phyloP scores from a whole-genome alignment of 2,797 vertebrate species.

The Smutsia gigantea region DNA sequence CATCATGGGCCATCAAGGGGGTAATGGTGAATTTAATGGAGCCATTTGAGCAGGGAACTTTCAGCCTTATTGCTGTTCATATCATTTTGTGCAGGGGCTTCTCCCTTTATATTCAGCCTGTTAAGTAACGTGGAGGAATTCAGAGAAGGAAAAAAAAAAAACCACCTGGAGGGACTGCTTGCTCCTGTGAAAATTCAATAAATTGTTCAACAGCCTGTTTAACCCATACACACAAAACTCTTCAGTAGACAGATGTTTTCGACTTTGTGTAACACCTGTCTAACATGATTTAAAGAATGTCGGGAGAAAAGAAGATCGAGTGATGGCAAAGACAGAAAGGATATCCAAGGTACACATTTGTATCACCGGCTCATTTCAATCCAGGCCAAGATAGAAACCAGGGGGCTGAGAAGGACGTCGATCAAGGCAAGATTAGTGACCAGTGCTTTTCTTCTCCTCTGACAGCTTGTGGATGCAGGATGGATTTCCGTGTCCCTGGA shows the following conservation, averaged over 20 bases:
- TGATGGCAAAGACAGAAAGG: slow-evolving; percentile 32
- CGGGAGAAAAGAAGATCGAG: slow-evolving; percentile 34
- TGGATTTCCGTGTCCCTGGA: slow-evolving; percentile 65
- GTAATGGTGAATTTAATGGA: slow-evolving; percentile 55
- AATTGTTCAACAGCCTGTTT: slow-evolving; percentile 41
- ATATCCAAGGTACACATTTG: slow-evolving; percentile 47
- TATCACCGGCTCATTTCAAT: slow-evolving; percentile 36
- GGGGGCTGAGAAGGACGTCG: slow-evolving; percentile 54
- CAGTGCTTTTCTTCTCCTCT: slow-evolving; percentile 68
- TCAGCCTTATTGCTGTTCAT: background rate
- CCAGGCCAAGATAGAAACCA: slow-evolving; percentile 57
- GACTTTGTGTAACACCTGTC: slow-evolving; percentile 47
- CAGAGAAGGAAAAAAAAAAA: background rate
- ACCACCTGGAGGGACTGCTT: background rate
- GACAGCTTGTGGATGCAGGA: slow-evolving; percentile 66
- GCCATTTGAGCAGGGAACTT: background rate
- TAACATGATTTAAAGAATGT: slow-evolving; percentile 58
- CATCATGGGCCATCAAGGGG: slow-evolving; percentile 10
- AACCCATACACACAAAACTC: slow-evolving; percentile 1
- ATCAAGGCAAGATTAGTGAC: slow-evolving; percentile 74
- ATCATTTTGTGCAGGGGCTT: background rate
- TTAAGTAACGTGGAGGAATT: slow-evolving; percentile 34
- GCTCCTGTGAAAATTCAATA: slow-evolving; percentile 4
- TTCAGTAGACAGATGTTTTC: slow-evolving; percentile 30
- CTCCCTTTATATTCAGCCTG: slow-evolving; percentile 31